phyloP scores from a whole-genome alignment of 2,797 vertebrate species.

The Paedocypris micromegethes region DNA sequence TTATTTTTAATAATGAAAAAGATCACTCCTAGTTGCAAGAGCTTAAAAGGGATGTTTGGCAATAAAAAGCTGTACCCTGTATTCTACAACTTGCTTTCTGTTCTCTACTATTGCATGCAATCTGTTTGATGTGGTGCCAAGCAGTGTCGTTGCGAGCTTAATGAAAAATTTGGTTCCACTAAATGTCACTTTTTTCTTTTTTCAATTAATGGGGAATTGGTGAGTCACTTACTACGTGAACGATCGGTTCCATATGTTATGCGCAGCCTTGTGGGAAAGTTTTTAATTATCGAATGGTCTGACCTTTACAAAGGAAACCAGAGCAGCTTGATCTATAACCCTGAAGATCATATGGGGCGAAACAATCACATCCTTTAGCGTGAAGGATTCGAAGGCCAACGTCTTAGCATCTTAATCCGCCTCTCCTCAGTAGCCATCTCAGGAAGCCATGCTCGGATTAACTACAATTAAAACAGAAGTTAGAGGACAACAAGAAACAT shows the following conservation, averaged over 20 bases:
- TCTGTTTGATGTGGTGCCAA: constrained; percentile 41
- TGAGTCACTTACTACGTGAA: constrained; percentile 6
- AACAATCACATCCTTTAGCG: constrained; percentile 15
- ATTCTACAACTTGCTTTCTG: constrained; percentile 16
- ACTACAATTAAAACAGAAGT: too few relatives aligned
- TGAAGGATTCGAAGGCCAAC: constrained; percentile 9
- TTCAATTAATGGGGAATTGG: constrained; percentile 31
- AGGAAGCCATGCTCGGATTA: too few relatives aligned
- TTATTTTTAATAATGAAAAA: constrained; percentile 1
- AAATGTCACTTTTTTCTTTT: constrained; percentile 31
- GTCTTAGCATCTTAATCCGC: neutral
- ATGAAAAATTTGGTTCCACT: constrained; percentile 38
- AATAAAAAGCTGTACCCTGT: constrained; percentile 17
- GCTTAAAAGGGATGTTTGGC: neutral
- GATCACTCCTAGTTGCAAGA: neutral
- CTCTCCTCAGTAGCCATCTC: neutral
- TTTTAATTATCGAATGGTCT: constrained; percentile 39
- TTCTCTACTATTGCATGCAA: constrained; percentile 10
- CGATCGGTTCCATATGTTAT: constrained; percentile 45
- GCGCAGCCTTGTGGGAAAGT: constrained; percentile 16
- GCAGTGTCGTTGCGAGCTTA: constrained; percentile 21
- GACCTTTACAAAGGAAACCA: constrained; percentile 22
- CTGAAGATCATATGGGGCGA: constrained; percentile 14
- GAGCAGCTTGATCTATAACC: constrained; percentile 50
- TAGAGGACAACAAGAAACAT: too few relatives aligned